Base-by-base conservation (phyloP, 2,888 invertebrate species). In the Dysmachus trigonus region DNA sequence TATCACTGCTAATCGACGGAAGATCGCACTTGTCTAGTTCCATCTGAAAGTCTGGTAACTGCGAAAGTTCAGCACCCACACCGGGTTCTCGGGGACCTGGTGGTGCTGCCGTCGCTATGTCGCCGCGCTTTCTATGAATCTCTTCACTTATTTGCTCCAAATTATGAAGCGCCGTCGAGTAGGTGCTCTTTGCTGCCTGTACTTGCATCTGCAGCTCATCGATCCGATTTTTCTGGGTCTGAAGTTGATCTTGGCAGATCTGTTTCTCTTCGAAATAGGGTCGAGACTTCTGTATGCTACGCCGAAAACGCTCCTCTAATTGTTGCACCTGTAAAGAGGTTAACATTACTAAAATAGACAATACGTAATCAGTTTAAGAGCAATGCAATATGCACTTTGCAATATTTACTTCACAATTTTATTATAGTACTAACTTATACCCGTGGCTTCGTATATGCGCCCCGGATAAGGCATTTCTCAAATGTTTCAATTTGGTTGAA, bases 71-170 rank as follows among this genome's bases (percentile, higher is more conserved):
- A 0, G 96, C 96, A 0, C 96, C 96, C 0, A 96, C 96, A 0
- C 96, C 96, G 0, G 96, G 96, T 89, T 96, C 95, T 6, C 92
- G 89, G 0, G 91, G 90, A 22, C 92, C 92, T 0, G 91, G 90
- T 47, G 92, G 92, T 79, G 91, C 89, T 79, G 89, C 88, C 13
- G 89, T 87, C 6, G 89, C 89, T 86, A 90, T 90, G 85, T 90
- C 91, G 51, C 92, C 92, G 85, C 92, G 90, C 88, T 91, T 91
- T 84, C 91, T 90, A 91, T 98, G 97, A 88, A 98, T 98, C 90
- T 98, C 97, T 92, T 98, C 97, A 8, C 98, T 98, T 87, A 98
- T 98, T 89, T 95, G 95, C 91, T 98, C 98, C 35, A 98, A 93
- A 88, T 96, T 95, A 88, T 95, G 95, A 73, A 98, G 93, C 0